These are phyloP conservation scores for Hydroisotoma schaefferi DNA, from an alignment of 2,888 invertebrate species.

Conservation along the genomic window DNA sequence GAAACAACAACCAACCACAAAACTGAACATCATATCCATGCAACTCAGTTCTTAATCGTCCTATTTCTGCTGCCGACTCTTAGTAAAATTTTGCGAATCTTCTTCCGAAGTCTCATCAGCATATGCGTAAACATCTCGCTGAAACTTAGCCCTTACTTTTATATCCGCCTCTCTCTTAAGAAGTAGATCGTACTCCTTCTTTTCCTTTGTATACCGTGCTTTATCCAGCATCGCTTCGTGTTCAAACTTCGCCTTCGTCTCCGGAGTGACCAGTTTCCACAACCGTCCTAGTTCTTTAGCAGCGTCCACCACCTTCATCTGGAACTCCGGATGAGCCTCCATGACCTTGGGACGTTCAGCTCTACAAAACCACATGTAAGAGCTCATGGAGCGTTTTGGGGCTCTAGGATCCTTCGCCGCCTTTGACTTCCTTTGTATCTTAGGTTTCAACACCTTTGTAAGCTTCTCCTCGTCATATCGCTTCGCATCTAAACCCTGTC, in stretches of 20 bases:
- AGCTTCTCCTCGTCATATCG: conserved; percentile 52
- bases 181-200: conserved; percentile 54
- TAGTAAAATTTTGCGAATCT: no score
- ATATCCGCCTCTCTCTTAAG: no score
- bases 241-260: conserved; percentile 84
- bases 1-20: no score
- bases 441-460: conserved; percentile 53
- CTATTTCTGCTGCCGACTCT: no score
- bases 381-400: conserved; percentile 95
- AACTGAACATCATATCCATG: no score
- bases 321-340: conserved; percentile 76
- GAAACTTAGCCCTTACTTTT: no score
- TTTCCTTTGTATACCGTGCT: conserved; percentile 84
- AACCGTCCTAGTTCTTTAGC: conserved; percentile 93
- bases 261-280: conserved; percentile 86
- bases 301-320: conserved; percentile 93
- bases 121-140: no score
- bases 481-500: conserved; percentile 1
- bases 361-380: conserved; percentile 99
- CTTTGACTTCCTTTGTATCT: conserved; percentile 21
- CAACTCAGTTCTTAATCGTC: no score
- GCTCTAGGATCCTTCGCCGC: conserved; percentile 97
- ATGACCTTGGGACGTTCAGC: conserved; percentile 70
- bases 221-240: conserved; percentile 91
- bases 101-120: no score